Evolutionary conservation across 2,888 invertebrate species (phyloP).

Genomic region (Myathropa florea): DNA sequence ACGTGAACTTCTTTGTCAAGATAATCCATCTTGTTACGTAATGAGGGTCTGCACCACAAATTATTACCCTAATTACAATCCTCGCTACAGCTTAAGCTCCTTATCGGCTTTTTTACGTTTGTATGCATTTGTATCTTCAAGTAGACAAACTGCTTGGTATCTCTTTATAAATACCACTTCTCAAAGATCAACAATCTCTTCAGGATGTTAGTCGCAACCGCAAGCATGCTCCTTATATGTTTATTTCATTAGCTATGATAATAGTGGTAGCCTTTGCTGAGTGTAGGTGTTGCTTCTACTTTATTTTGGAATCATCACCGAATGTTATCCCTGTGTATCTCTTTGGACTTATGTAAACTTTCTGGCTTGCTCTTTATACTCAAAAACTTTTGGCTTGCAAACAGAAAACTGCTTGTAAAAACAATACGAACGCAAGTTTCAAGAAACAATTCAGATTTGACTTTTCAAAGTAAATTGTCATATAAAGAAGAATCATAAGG

Average conservation of each 20-base stretch:
- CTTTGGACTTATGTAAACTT: neutral
- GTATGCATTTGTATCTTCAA: slow-evolving; percentile 14
- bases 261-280: slow-evolving; percentile 17
- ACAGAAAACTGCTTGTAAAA: neutral
- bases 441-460: neutral
- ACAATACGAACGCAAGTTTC: neutral
- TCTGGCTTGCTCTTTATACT: neutral
- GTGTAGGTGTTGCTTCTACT: slow-evolving; percentile 53
- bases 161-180: slow-evolving; percentile 5
- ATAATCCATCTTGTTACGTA: neutral
- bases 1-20: neutral
- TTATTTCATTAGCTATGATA: neutral
- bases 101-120: slow-evolving; percentile 51
- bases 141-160: neutral
- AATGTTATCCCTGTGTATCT: slow-evolving; percentile 35
- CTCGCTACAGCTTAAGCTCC: slow-evolving; percentile 64
- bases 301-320: slow-evolving; percentile 57
- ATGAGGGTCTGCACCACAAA: neutral
- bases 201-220: slow-evolving; percentile 24
- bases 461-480: slow-evolving; percentile 19
- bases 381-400: neutral
- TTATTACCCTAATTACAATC: slow-evolving; percentile 44
- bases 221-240: slow-evolving; percentile 34
- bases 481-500: slow-evolving; percentile 35
- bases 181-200: slow-evolving; percentile 9